Conservation (phyloP, 2,113 vertebrate species). For the Genyomyrus donnyi region DNA sequence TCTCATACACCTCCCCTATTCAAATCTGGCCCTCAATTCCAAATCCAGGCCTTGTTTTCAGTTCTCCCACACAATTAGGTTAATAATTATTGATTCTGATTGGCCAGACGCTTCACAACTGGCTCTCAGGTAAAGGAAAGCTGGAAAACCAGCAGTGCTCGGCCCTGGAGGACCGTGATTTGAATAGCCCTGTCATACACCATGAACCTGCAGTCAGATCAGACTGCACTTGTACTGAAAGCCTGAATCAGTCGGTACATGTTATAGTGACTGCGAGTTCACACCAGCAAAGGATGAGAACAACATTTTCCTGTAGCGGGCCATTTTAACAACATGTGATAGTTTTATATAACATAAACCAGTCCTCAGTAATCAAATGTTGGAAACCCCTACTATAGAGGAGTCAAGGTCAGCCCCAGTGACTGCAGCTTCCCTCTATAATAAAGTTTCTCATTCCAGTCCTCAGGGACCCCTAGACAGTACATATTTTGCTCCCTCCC, state of each 20-base stretch:
- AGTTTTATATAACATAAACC: neutral
- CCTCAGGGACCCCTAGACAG: neutral
- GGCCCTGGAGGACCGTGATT: too few relatives aligned
- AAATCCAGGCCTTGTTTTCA: too few relatives aligned
- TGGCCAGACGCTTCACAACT: too few relatives aligned
- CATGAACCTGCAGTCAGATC: neutral
- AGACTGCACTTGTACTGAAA: neutral
- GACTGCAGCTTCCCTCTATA: too few relatives aligned
- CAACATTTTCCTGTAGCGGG: neutral
- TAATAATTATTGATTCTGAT: too few relatives aligned
- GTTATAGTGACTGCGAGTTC: neutral
- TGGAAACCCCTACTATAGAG: neutral
- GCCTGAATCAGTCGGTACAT: neutral
- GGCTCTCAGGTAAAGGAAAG: too few relatives aligned
- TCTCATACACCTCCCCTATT: too few relatives aligned
- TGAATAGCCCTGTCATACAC: neutral
- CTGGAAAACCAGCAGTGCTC: too few relatives aligned
- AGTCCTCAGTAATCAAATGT: neutral
- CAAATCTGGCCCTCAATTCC: too few relatives aligned
- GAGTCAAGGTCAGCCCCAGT: too few relatives aligned
- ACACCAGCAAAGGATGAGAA: neutral
- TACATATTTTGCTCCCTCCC: neutral
- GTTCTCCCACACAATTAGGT: too few relatives aligned
- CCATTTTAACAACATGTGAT: too few relatives aligned
- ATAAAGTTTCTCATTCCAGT: neutral